Evolutionary conservation across 2,113 vertebrate species (phyloP), one percentile per base, ranked within the genome.

Genomic region (Sebastes schlegelii): DNA sequence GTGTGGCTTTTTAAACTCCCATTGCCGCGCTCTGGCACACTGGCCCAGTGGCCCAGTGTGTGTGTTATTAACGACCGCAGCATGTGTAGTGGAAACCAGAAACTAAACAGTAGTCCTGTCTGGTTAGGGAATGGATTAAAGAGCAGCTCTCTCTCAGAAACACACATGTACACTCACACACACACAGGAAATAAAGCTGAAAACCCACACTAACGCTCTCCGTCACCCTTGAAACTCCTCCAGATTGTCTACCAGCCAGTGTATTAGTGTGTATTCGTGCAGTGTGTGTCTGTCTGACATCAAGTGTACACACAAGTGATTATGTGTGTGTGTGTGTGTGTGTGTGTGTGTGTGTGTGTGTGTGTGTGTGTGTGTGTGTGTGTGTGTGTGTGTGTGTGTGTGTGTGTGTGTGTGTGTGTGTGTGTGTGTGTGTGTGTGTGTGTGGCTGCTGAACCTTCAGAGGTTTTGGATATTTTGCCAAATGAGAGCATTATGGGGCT

Each of bases 401-500:
- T 74, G 79, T 63, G 78, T 81, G 81, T 79, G 23, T 67, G 81
- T 87, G 19, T 80, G 46, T 21, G 63, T 48, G 43, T 46, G 9
- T 17, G 26, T 62, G 40, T 48, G 74, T 77, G 34, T 61, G 67
- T 43, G 61, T 70, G 77, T 51, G 73, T 42, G 58, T 10, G 65
- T 62, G 75, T 84, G 57, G 65, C 86, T 70, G 71, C 77, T 77
- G 75, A 92, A 89, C 89, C 91, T 94, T 93, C 67, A 1, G 73
- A 91, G 92, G 91, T 89, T 87, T 26, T 86, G 75, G 58, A 83
- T 77, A 74, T 77, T 70, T 70, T 95, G 95, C 95, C 95, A 95
- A 95, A 93, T 94, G 85, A 88, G 80, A 88, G 94, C 83, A 95
- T 96, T 95, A 95, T 77, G 83, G 84, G 92, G 92, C 93, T 96